phyloP scores from a whole-genome alignment of 2,888 invertebrate species.

The Amiota mariae region DNA sequence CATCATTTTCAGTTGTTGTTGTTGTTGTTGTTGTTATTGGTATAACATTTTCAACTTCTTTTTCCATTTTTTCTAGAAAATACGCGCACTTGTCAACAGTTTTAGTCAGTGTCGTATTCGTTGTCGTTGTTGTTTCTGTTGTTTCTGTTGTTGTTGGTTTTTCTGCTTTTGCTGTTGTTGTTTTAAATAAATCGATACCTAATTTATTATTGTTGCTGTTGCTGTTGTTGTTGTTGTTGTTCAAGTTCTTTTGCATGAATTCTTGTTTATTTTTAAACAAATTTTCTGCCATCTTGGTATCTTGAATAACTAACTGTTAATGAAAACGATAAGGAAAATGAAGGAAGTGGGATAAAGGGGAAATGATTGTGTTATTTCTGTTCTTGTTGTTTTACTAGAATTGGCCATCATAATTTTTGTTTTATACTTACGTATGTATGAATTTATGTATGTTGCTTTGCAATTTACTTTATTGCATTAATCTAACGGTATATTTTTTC shows the following conservation, averaged over 20 bases:
- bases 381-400: too few species aligned
- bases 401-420: too few species aligned
- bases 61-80: slow-evolving; percentile 7
- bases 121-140: slow-evolving; percentile 40
- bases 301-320: too few species aligned
- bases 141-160: slow-evolving; percentile 41
- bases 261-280: too few species aligned
- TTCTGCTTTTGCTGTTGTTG: slow-evolving; percentile 20
- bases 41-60: slow-evolving; percentile 19
- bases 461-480: too few species aligned
- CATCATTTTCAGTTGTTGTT: slow-evolving; percentile 34
- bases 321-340: too few species aligned
- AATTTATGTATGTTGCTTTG: too few species aligned
- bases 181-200: not conserved
- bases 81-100: not conserved
- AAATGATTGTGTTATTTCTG: too few species aligned
- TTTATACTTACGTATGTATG: too few species aligned
- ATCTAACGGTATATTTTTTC: too few species aligned
- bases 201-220: not conserved
- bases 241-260: not conserved
- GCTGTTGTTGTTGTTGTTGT: not conserved
- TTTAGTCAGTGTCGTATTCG: slow-evolving; percentile 14
- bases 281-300: too few species aligned
- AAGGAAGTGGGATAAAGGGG: too few species aligned
- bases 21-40: slow-evolving; percentile 35